Conservation (phyloP, 2,797 vertebrate species). For the Danio albolineatus region DNA sequence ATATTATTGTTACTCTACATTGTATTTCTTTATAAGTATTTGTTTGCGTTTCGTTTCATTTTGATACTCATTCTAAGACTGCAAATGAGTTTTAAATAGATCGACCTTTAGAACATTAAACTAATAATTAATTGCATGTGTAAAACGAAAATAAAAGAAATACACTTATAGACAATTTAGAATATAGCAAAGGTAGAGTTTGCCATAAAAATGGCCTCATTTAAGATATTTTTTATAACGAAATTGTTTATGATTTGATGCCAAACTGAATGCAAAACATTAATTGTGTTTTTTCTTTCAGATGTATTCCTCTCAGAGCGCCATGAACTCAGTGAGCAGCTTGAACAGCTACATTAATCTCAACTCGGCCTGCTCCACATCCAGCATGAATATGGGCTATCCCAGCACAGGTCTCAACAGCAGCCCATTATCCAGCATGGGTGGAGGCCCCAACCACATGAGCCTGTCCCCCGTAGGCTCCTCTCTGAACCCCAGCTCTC, state of each 20-base stretch:
- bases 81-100: not conserved
- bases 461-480: slow-evolving; percentile 77
- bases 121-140: not conserved
- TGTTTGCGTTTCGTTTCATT: not conserved
- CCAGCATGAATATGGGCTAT: slow-evolving; percentile 85
- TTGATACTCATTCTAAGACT: not conserved
- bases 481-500: slow-evolving; percentile 74
- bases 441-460: slow-evolving; percentile 77
- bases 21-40: not conserved
- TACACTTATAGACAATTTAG: not conserved
- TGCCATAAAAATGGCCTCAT: not conserved
- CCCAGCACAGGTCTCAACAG: slow-evolving; percentile 74
- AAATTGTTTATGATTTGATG: slow-evolving; percentile 19
- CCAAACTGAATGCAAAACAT: not conserved
- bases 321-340: slow-evolving; percentile 82
- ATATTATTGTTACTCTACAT: not conserved
- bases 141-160: not conserved
- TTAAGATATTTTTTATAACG: not conserved
- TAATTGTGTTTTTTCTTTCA: slow-evolving; percentile 61
- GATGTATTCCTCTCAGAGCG: slow-evolving; percentile 86
- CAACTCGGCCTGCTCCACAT: slow-evolving; percentile 80
- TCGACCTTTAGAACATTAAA: not conserved
- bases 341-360: slow-evolving; percentile 92
- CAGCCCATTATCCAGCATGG: slow-evolving; percentile 74
- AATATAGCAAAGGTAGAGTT: not conserved